A percentile compares a stretch with the other conserved stretches of the same genome.
Conservation (phyloP, 92 coral and sea anemone species). For the Phenganax subtilis region DNA sequence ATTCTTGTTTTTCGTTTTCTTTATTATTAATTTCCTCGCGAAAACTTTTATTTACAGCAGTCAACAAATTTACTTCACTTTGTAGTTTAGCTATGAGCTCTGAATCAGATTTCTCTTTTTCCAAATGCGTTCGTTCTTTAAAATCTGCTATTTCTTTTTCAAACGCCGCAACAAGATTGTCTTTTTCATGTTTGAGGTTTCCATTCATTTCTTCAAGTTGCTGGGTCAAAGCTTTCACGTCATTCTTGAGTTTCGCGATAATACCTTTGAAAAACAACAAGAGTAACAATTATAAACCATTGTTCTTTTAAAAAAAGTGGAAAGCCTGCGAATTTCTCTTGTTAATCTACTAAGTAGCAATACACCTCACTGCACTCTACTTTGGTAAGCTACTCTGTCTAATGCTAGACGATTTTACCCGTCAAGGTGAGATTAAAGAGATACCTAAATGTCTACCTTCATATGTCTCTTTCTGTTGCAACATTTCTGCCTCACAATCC, state of each 20-base stretch:
- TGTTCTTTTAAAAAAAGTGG: too few species aligned
- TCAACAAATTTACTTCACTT: constrained; percentile 73
- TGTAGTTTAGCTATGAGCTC: constrained; percentile 78
- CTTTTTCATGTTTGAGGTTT: constrained; percentile 80
- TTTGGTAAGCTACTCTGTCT: too few species aligned
- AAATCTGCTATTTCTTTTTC: constrained; percentile 85
- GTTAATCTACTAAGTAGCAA: too few species aligned
- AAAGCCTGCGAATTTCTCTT: too few species aligned
- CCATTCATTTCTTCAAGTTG: constrained; percentile 87
- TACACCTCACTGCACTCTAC: too few species aligned
- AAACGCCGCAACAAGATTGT: constrained; percentile 69
- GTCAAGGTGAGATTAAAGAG: too few species aligned
- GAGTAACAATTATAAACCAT: too few species aligned
- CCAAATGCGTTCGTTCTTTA: constrained; percentile 75
- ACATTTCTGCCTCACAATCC: constrained; percentile 60
- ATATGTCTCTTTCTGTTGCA: constrained; percentile 65
- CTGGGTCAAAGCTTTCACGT: constrained; percentile 71
- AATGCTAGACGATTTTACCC: too few species aligned
- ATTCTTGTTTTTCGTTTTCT: constrained; percentile 81
- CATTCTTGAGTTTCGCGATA: constrained; percentile 65
- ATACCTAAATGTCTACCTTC: constrained; percentile 43
- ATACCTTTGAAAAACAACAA: constrained; percentile 8
- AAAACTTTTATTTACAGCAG: constrained; percentile 64
- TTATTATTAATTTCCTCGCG: constrained; percentile 71
- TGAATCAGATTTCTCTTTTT: constrained; percentile 71